Conservation (phyloP, 2,113 vertebrate genomes). For the Solenodon paradoxus region DNA sequence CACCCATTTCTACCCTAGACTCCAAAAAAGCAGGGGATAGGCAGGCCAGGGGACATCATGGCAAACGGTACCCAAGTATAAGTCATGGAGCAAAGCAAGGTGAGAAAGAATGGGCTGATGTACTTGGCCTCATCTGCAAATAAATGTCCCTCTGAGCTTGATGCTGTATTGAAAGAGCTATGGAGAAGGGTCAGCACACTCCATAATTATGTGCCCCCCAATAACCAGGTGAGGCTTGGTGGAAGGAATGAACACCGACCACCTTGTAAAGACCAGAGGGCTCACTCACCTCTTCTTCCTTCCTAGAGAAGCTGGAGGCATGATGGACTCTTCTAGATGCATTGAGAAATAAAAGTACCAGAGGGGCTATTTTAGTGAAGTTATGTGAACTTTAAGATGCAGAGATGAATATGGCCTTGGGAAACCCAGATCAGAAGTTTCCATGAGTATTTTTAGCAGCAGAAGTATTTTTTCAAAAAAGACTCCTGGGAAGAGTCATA, state of each 20-base stretch:
- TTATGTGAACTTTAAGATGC: not conserved
- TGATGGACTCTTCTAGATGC: not conserved
- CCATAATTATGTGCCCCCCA: not conserved
- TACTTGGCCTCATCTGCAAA: not conserved
- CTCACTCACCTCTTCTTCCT: not conserved
- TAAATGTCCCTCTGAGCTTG: not conserved
- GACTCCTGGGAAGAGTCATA: not conserved
- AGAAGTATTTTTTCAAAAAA: not conserved
- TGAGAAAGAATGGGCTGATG: not conserved
- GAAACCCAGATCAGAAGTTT: constrained; percentile 53
- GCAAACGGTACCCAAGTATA: not conserved
- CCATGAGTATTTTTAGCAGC: constrained; percentile 43
- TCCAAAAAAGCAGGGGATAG: not conserved
- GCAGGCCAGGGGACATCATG: not conserved
- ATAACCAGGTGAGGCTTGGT: not conserved
- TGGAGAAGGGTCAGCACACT: not conserved
- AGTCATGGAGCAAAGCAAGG: not conserved
- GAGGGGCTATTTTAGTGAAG: constrained; percentile 16
- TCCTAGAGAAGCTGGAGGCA: not conserved
- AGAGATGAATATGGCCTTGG: not conserved
- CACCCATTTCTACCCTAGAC: not conserved
- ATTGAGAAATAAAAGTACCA: not conserved
- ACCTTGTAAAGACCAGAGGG: not conserved
- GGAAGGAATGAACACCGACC: not conserved
- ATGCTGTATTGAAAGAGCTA: not conserved